Evolutionary conservation across 2,888 invertebrate genomes (phyloP).

Genomic region (Heliconius erato): DNA sequence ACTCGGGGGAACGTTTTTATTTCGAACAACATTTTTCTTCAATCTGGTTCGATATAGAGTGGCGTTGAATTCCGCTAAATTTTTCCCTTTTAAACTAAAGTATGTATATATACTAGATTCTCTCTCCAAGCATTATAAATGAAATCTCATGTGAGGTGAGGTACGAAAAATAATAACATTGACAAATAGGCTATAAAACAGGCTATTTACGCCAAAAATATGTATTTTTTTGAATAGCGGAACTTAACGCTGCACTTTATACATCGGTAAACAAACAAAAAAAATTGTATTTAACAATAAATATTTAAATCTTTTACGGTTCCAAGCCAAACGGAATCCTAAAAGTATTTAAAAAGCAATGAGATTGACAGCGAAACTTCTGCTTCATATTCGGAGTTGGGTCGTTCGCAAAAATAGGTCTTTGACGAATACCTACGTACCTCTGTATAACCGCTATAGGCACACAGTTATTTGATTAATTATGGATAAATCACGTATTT

Average conservation of each 20-base stretch:
- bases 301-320: constrained; percentile 5
- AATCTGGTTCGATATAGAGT: not conserved
- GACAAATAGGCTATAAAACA: no score
- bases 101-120: not conserved
- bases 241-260: not conserved
- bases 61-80: not conserved
- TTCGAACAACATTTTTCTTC: not conserved
- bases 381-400: constrained; percentile 52
- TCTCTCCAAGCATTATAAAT: not conserved
- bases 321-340: constrained; percentile 48
- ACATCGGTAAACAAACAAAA: no score
- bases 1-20: not conserved
- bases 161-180: no score
- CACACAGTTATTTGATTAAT: not conserved
- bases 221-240: no score
- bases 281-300: no score
- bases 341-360: constrained; percentile 56
- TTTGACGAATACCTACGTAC: constrained; percentile 12
- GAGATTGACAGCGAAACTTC: constrained; percentile 43
- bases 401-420: constrained; percentile 18
- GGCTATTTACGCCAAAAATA: no score
- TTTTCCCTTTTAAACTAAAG: not conserved
- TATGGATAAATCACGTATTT: not conserved
- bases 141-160: no score
- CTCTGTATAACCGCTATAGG: not conserved